Conservation (phyloP, 2,888 invertebrate genomes). For the Seira ritae region DNA sequence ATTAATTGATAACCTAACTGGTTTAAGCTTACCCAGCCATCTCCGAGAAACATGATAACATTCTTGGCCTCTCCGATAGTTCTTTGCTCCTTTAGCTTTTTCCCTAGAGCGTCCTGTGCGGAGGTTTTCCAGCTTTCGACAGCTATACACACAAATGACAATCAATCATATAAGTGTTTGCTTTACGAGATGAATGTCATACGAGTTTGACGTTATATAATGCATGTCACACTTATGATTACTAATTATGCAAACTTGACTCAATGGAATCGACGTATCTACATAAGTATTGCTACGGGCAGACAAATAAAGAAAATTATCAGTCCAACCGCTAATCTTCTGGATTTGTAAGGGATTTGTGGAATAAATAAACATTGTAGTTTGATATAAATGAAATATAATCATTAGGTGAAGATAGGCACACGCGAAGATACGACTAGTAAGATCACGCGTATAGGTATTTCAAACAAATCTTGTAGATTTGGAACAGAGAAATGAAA, state of each 20-base stretch:
- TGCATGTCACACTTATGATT: neutral
- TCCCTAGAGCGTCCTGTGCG: conserved; percentile 36
- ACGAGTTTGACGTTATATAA: neutral
- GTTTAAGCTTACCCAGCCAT: conserved; percentile 31
- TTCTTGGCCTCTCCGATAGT: conserved; percentile 44
- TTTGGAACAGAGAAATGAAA: neutral
- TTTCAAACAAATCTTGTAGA: neutral
- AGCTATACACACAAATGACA: conserved; percentile 19
- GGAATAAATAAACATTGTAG: no score
- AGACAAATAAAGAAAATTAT: no score
- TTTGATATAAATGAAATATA: no score
- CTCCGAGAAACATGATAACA: conserved; percentile 57
- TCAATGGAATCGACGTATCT: no score
- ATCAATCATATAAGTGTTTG: conserved; percentile 1
- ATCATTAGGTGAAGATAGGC: no score
- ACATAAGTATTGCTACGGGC: no score
- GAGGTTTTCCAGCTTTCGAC: conserved; percentile 28
- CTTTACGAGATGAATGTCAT: neutral
- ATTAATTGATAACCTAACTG: conserved; percentile 76
- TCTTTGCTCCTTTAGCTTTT: conserved; percentile 26
- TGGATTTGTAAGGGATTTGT: no score
- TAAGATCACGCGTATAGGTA: no score
- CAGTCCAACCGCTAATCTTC: no score
- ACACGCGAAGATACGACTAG: no score
- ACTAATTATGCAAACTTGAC: neutral